Percentiles rank a stretch among this genome's conserved stretches.
These are phyloP conservation scores for Gymnothorax javanicus DNA, from an alignment of 2,797 vertebrate genomes.

Conservation along the genomic window DNA sequence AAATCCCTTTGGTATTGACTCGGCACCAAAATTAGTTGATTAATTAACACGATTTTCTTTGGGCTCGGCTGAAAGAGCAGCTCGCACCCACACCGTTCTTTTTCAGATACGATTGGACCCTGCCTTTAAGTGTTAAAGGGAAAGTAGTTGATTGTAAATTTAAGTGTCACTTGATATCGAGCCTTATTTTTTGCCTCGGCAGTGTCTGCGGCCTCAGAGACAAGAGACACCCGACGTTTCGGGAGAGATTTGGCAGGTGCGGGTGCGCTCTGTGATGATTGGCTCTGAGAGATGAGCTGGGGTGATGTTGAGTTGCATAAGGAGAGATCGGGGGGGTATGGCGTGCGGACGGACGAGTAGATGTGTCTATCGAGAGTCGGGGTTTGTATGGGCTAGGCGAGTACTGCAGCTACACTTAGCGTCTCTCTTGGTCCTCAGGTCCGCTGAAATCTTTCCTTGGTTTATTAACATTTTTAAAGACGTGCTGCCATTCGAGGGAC, in stretches of 20 bases:
- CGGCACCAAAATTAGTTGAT: no score
- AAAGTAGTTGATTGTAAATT: neutral
- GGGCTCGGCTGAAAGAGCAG: no score
- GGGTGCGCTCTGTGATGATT: conserved; percentile 5
- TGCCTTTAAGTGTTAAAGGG: no score
- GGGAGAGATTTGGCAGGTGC: conserved; percentile 2
- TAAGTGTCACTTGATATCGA: neutral
- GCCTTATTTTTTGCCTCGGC: neutral
- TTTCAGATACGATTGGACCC: no score
- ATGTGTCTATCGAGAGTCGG: neutral
- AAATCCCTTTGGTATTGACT: no score
- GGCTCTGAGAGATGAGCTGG: conserved; percentile 11
- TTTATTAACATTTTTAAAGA: neutral
- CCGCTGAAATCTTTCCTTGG: neutral
- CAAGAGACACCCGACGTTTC: neutral
- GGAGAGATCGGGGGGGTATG: neutral
- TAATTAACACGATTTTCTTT: no score
- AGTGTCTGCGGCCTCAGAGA: neutral
- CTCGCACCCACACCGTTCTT: no score
- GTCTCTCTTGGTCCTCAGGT: no score
- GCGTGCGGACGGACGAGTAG: neutral
- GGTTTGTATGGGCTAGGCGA: neutral
- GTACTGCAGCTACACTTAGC: neutral
- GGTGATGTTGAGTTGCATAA: no score
- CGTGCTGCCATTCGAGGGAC: neutral